A percentile compares a stretch with the other conserved stretches of the same genome.
Evolutionary conservation across 2,113 vertebrate species (phyloP).

Genomic region (Anser cygnoides): DNA sequence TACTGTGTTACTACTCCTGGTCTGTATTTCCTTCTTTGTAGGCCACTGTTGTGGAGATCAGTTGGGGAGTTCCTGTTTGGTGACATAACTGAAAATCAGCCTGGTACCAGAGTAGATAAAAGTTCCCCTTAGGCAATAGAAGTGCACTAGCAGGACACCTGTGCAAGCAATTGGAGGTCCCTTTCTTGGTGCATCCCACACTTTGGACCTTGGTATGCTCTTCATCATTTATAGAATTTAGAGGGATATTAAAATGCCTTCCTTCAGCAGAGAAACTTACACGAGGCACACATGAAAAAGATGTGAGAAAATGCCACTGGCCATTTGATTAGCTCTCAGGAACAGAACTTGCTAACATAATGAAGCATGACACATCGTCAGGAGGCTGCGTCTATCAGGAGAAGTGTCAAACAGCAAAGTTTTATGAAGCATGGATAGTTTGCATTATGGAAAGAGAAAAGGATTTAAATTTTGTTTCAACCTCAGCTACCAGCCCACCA

Average conservation of each 20-base stretch:
- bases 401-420: conserved; percentile 5
- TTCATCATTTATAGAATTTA: neutral
- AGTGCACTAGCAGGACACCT: neutral
- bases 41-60: neutral
- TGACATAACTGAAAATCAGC: neutral
- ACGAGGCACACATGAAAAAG: neutral
- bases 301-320: neutral
- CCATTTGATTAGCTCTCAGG: conserved; percentile 10
- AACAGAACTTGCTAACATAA: conserved; percentile 8
- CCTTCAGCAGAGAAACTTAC: neutral
- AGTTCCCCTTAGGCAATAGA: neutral
- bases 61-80: neutral
- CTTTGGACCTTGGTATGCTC: neutral
- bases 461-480: conserved; percentile 31
- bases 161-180: neutral
- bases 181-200: neutral
- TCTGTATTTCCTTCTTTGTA: neutral
- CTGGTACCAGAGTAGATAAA: neutral
- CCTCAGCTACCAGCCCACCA: neutral
- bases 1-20: fast-evolving
- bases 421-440: conserved; percentile 5
- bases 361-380: neutral
- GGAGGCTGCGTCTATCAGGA: neutral
- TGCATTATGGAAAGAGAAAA: neutral
- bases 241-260: neutral